Evolutionary conservation across 2,888 invertebrate genomes (phyloP).

Genomic region (Eristalis arbustorum): DNA sequence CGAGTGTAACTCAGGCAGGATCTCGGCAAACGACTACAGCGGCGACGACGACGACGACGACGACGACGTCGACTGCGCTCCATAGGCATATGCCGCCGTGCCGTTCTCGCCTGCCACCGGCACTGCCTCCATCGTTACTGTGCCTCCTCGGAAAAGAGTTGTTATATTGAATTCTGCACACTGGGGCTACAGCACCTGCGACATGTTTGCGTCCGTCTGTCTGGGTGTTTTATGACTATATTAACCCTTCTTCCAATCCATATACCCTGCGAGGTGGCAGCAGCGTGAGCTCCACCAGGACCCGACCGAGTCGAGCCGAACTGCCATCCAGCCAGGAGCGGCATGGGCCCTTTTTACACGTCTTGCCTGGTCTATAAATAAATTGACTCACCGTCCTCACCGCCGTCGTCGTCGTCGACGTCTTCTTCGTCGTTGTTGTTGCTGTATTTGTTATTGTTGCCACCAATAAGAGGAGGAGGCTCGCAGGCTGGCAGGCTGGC

Average conservation of each 20-base stretch:
- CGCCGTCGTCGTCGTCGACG: not conserved
- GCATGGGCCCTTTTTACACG: conserved; percentile 50
- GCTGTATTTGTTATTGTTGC: conserved; percentile 39
- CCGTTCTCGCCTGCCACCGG: no score
- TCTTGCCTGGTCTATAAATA: conserved; percentile 67
- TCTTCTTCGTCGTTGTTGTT: not conserved
- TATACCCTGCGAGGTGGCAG: not conserved
- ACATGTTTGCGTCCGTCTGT: conserved; percentile 70
- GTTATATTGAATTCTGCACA: conserved; percentile 70
- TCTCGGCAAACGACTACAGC: not conserved
- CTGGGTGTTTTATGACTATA: conserved; percentile 71
- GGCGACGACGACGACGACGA: not conserved
- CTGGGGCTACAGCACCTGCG: conserved; percentile 66
- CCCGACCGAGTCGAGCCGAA: not conserved
- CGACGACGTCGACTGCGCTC: not conserved
- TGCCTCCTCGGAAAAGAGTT: conserved; percentile 51
- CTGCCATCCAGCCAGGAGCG: conserved; percentile 17
- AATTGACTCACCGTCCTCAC: conserved; percentile 53
- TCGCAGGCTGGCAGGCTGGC: not conserved
- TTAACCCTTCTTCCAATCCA: conserved; percentile 62
- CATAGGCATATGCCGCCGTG: conserved; percentile 66
- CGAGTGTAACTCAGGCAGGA: conserved; percentile 18
- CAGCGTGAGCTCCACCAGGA: conserved; percentile 8
- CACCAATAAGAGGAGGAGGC: not conserved
- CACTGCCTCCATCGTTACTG: not conserved